Evolutionary conservation across 2,888 invertebrate species (phyloP).

Genomic region (Lordiphosa andalusiaca): DNA sequence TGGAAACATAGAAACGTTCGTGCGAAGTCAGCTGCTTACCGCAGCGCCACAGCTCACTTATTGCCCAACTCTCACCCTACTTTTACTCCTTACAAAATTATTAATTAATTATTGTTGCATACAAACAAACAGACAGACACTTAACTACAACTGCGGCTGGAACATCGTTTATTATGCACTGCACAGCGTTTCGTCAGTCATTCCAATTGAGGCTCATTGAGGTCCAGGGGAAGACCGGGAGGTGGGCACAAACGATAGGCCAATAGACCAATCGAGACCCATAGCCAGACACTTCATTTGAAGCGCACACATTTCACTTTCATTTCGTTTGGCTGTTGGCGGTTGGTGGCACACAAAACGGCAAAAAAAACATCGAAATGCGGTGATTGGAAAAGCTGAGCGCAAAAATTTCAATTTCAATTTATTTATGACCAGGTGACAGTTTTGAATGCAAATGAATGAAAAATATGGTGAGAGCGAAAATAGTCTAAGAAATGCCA

Average conservation of each 20-base stretch:
- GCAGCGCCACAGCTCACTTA: too few species aligned
- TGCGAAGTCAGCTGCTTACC: too few species aligned
- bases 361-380: neutral
- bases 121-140: too few species aligned
- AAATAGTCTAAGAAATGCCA: neutral
- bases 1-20: too few species aligned
- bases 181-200: slow-evolving; percentile 8
- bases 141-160: too few species aligned
- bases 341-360: too few species aligned
- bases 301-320: slow-evolving; percentile 71
- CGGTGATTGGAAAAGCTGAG: slow-evolving; percentile 43
- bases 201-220: neutral
- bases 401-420: slow-evolving; percentile 65
- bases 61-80: too few species aligned
- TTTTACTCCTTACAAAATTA: too few species aligned
- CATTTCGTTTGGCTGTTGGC: slow-evolving; percentile 38
- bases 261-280: too few species aligned
- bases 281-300: slow-evolving; percentile 32
- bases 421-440: slow-evolving; percentile 59
- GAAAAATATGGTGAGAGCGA: slow-evolving; percentile 14
- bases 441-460: slow-evolving; percentile 61
- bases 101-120: too few species aligned
- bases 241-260: too few species aligned
- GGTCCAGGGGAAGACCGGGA: too few species aligned
- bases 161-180: slow-evolving; percentile 6